Evolutionary conservation across 2,797 vertebrate genomes (phyloP), one percentile per base, ranked within the genome.

Genomic region (Gadopsis bispinosus): DNA sequence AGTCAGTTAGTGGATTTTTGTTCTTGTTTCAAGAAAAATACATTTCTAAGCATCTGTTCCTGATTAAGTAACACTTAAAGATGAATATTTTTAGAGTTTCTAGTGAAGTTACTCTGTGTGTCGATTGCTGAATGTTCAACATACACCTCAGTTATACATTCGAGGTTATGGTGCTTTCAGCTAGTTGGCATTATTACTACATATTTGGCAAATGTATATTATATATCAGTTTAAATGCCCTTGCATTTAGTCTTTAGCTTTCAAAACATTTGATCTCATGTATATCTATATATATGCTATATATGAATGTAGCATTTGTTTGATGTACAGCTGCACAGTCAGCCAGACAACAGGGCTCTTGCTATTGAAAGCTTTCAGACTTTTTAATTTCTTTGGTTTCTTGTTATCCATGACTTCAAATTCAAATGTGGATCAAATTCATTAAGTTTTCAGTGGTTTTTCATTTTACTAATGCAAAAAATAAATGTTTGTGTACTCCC

Each of bases 391-490:
- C 29, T 35, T 39, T 39, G 37, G 59, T 33, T 47, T 41, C 3
- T 26, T 37, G 16, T 13, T 41, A 43, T 17, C 14, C 19, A 51
- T 26, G 56, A 31, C 4, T 56, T 41, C 9, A 11, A 39, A 39
- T 39, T 39, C 37, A 39, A 39, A 39, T 39, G 37, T 39, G 63
- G 19, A 64, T 31, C 9, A 51, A 29, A 55, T 47, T 20, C 17
- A 35, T 51, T 39, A 33, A 53, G 8, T 37, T 45, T 53, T 45
- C 5, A 53, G 11, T 67, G 5, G 29, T 64, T 65, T 48, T 64
- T 3, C 20, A 54, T 59, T 78, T 39, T 35, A 35, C 33, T 29
- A 59, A 81, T 68, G 37, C 3, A 43, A 70, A 56, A 72, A 31
- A 63, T 47, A 29, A 60, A 86, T 39, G 26, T 63, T 60, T 51